Base-by-base conservation (phyloP, 2,113 vertebrate genomes). In the Dendrocopos noguchii region DNA sequence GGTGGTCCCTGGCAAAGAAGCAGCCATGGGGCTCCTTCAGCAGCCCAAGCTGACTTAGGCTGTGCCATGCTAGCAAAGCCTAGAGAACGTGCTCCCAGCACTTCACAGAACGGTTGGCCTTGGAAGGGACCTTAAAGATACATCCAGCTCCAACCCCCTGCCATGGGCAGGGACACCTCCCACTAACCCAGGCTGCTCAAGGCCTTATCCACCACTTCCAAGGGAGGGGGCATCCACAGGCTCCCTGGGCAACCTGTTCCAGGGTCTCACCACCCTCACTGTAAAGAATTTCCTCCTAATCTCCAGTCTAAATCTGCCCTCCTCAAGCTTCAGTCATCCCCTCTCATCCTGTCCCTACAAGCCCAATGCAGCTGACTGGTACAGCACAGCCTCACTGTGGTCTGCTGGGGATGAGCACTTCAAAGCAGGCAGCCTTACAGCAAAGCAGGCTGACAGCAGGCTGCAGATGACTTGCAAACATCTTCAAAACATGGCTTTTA, bases 21-120 rank as follows among this genome's bases (percentile, higher is more conserved):
- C 31, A 44, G 34, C 25, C 56, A 29, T 4, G 0, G 5, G 33
- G 47, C 56, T 80, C 21, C 18, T 56, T 20, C 84, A 42, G 7
- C 47, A 12, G 24, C 57, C n/a, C 4, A 15, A 75, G 7, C 27
- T 6, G 44, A 27, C 20, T 34, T 3, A 31, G 1, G 0, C 31
- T 9, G 18, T 1, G 0, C 12, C 3, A 10, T 16, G 36, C 36
- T 8, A n/a, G n/a, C 42, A 52, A 27, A 70, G 55, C 34, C 39
- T 14, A 8, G 7, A 36, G 7, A 75, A 34, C 8, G 7, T 14
- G 22, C 57, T 59, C 20, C 34, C 34, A 12, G 6, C 34, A 50
- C 42, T 25, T 52, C 50, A 24, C 11, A 52, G 50, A 52, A 52
- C 7, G 12, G 50, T 24, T 52, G 13, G 18, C 22, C 11, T 52